Evolutionary conservation across 2,888 invertebrate genomes (phyloP).

Genomic region (Euplexia lucipara): DNA sequence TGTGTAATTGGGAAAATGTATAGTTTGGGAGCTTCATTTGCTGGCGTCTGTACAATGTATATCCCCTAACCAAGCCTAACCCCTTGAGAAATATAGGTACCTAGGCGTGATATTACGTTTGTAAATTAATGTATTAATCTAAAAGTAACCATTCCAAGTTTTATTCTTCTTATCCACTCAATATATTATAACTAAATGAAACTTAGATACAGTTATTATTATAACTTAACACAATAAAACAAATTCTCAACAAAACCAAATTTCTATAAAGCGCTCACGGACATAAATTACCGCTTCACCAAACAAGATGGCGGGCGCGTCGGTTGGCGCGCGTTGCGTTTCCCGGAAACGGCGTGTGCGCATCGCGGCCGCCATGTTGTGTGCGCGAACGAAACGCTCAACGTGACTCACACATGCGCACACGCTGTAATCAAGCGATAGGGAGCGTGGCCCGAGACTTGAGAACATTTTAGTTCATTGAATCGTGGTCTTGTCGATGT

Average conservation of each 20-base stretch:
- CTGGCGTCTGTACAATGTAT: too few relatives aligned
- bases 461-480: conserved; percentile 31
- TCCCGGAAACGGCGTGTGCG: conserved; percentile 76
- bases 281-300: conserved; percentile 36
- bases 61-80: too few relatives aligned
- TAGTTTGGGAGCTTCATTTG: too few relatives aligned
- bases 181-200: too few relatives aligned
- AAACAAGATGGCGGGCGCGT: conserved; percentile 63
- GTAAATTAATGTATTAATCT: too few relatives aligned
- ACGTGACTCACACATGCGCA: conserved; percentile 34
- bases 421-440: conserved; percentile 51
- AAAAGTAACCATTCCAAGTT: too few relatives aligned
- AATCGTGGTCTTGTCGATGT: not conserved
- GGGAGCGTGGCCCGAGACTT: conserved; percentile 25
- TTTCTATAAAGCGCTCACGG: conserved; percentile 19
- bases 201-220: not conserved
- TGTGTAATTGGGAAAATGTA: too few relatives aligned
- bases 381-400: conserved; percentile 56
- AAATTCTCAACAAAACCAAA: not conserved
- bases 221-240: not conserved
- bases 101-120: too few relatives aligned
- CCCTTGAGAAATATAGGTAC: too few relatives aligned
- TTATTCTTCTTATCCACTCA: too few relatives aligned
- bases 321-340: conserved; percentile 70
- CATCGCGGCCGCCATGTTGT: conserved; percentile 65